Base-by-base conservation (phyloP, 2,113 vertebrate species). In the Mola mola region DNA sequence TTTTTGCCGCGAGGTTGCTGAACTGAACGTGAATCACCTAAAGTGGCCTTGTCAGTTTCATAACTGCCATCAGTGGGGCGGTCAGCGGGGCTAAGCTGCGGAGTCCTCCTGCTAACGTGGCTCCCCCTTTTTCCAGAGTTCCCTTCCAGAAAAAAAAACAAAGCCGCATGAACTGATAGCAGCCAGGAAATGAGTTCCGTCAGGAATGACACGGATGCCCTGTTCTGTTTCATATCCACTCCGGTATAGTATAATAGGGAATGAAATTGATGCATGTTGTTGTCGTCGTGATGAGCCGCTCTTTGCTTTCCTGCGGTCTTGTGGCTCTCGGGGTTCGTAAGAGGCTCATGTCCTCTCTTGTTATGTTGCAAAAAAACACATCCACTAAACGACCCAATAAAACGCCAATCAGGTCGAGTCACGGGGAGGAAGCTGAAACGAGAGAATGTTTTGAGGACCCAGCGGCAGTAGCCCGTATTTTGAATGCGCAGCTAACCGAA, bases 101-200 rank as follows among this genome's bases (percentile, higher is more conserved):
- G 62, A 81, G 75, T 73, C 58, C 65, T 62, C 66, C 75, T 72
- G 70, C 75, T 61, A 70, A 74, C 58, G 49, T 22, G 8, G 64
- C 46, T 25, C 75, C 57, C 59, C 69, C 75, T 64, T 70, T 40
- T 53, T 61, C 29, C 44, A 49, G 52, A 46, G 66, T 80, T 67
- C 43, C 29, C 28, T 1, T 71, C 78, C 74, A 71, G 69, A 20
- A 67, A 79, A 85, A 85, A 78, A 85, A 85, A 84, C 47, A 80
- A 63, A 71, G 43, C 59, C 52, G 71, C 67, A 81, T 78, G 76
- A 84, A 57, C 44, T 41, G 71, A 82, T 82, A 82, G 43, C 72
- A 26, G 60, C 47, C 79, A 82, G 84, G 82, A 87, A 89, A 89
- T 87, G 73, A 88, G 74, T 26, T 72, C 63, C 67, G 26, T 17